Base-by-base conservation (phyloP, 2,888 invertebrate genomes). In the Synanthedon formicaeformis region DNA sequence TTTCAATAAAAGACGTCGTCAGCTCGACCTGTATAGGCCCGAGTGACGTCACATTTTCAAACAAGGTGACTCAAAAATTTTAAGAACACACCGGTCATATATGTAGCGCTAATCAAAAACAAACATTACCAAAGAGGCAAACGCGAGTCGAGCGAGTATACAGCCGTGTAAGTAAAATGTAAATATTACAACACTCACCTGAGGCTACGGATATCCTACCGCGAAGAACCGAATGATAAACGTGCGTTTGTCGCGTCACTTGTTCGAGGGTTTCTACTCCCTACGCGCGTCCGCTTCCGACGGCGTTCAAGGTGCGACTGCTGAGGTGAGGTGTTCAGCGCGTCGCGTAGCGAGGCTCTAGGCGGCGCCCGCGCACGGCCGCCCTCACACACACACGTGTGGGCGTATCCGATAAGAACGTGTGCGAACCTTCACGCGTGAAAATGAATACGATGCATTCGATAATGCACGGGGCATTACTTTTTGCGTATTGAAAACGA, bases 331-430 rank as follows among this genome's bases (percentile, higher is more conserved):
- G 6, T 34, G 34, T 34, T 10, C 34, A 2, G 34, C 34, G 34
- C 34, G 10, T 6, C 55, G 14, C 13, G 45, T n/a, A 45, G 49
- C 13, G 16, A 49, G 49, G 45, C 45, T 49, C 62, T 57, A 77
- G 76, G 80, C 80, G 82, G 80, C 83, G 83, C 83, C 61, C 68
- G 81, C 76, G 81, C 69, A 62, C 58, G 63, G 71, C 73, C 81
- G 79, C 80, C 78, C 78, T 69, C 69, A 74, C 77, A 34, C 75
- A 74, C 76, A 74, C 78, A 65, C 41, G 54, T 27, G 53, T 34
- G 51, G 55, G 55, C 57, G 54, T 53, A 54, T 53, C 51, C 27
- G 50, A 54, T 53, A 50, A 60, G 60, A 56, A 59, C 62, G 64
- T 58, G 64, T 64, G 64, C 55, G 67, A 60, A 55, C 51, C 64